Conservation (phyloP, 1,140 invertebrate species). For the Bombus breviceps region DNA sequence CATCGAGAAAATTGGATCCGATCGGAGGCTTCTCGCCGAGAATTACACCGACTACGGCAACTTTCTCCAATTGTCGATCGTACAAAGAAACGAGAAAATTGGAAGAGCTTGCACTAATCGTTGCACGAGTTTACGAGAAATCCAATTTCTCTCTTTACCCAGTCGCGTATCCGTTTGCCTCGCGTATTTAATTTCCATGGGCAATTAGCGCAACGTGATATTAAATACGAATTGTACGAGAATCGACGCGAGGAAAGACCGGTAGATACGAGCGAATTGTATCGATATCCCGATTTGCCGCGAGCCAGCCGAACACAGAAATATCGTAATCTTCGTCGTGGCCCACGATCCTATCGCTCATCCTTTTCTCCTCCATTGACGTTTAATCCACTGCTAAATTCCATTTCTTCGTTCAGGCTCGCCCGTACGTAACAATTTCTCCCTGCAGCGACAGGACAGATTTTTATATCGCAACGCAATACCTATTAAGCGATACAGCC, state of each 20-base stretch:
- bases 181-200: not conserved
- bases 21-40: not conserved
- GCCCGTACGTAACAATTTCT: not conserved
- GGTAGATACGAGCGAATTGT: too few relatives aligned
- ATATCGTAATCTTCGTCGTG: not conserved
- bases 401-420: not conserved
- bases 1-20: not conserved
- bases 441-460: not conserved
- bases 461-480: not conserved
- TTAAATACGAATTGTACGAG: not conserved
- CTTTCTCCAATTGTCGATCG: not conserved
- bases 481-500: not conserved
- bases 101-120: too few relatives aligned
- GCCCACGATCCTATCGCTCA: not conserved
- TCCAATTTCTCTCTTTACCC: not conserved
- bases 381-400: conserved; percentile 4
- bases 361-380: not conserved
- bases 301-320: not conserved
- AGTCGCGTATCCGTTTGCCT: not conserved
- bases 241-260: not conserved
- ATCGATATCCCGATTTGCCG: too few relatives aligned
- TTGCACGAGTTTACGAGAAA: not conserved
- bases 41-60: not conserved
- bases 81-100: too few relatives aligned
- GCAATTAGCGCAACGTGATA: not conserved